phyloP scores from a whole-genome alignment of 1,140 invertebrate genomes.

The Dufourea novaeangliae region DNA sequence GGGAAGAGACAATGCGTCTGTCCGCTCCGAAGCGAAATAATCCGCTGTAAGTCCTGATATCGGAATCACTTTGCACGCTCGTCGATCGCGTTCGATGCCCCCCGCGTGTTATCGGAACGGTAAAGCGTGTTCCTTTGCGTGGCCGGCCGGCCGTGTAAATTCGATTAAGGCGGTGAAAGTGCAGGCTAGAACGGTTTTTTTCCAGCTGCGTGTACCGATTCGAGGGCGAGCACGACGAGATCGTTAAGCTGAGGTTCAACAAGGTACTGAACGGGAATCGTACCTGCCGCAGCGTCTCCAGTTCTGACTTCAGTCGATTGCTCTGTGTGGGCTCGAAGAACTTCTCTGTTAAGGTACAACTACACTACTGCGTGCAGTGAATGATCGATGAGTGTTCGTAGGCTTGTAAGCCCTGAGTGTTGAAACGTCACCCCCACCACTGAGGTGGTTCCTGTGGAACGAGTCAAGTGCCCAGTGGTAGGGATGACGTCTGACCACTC shows the following conservation, averaged over 20 bases:
- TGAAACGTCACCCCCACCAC: too few species aligned
- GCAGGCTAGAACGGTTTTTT: conserved; percentile 68
- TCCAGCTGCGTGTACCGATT: conserved; percentile 92
- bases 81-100: conserved; percentile 29
- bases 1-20: too few species aligned
- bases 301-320: conserved; percentile 86
- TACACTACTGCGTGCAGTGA: too few species aligned
- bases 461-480: too few species aligned
- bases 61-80: conserved; percentile 40
- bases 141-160: conserved; percentile 54
- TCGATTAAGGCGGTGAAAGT: conserved; percentile 62
- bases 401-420: too few species aligned
- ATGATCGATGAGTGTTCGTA: too few species aligned
- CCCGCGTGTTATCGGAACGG: conserved; percentile 49
- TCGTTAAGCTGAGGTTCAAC: conserved; percentile 86
- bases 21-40: background rate
- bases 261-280: conserved; percentile 86
- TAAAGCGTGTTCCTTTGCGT: conserved; percentile 53
- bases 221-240: conserved; percentile 89
- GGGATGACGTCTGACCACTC: too few species aligned
- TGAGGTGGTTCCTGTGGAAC: too few species aligned
- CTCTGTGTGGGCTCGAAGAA: conserved; percentile 83
- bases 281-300: conserved; percentile 84
- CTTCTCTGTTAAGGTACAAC: conserved; percentile 77
- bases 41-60: background rate